These are phyloP conservation scores for Sebastolobus alascanus DNA, from an alignment of 2,797 vertebrate genomes.

Conservation along the genomic window DNA sequence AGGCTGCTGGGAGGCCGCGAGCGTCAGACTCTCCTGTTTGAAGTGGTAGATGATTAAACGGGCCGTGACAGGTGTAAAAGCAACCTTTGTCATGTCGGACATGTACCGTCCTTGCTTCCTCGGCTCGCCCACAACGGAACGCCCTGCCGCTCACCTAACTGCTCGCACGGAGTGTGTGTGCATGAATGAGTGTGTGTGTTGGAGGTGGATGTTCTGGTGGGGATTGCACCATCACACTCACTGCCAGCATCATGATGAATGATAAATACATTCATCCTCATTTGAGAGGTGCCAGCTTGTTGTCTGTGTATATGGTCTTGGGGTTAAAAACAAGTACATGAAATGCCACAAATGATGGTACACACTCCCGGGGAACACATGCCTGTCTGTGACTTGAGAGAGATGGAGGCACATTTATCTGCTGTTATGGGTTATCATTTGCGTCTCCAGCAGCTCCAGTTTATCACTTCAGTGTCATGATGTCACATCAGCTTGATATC, in stretches of 20 bases:
- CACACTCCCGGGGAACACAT: not conserved
- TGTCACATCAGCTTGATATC: constrained; percentile 74
- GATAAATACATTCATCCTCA: constrained; percentile 22
- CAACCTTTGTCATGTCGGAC: constrained; percentile 97
- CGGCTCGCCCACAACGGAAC: constrained; percentile 72
- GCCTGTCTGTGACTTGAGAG: constrained; percentile 5
- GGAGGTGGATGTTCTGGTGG: constrained; percentile 6
- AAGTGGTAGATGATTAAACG: constrained; percentile 99
- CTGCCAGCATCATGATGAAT: constrained; percentile 36
- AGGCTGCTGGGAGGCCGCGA: constrained; percentile 80
- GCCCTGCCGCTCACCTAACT: constrained; percentile 73
- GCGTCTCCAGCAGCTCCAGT: constrained; percentile 32
- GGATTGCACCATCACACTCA: constrained; percentile 28
- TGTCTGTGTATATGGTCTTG: constrained; percentile 4
- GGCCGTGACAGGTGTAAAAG: constrained; percentile 95
- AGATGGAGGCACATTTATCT: constrained; percentile 50
- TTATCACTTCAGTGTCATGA: constrained; percentile 59
- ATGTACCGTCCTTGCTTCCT: constrained; percentile 81
- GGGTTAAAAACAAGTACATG: constrained; percentile 4
- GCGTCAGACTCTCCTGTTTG: constrained; percentile 88
- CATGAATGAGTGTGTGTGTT: constrained; percentile 42
- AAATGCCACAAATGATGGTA: not conserved
- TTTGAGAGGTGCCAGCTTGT: not conserved
- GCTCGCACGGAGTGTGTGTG: constrained; percentile 29
- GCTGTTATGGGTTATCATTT: constrained; percentile 45